These are phyloP conservation scores for Sipha maydis DNA, from an alignment of 2,888 invertebrate species.

Conservation along the genomic window DNA sequence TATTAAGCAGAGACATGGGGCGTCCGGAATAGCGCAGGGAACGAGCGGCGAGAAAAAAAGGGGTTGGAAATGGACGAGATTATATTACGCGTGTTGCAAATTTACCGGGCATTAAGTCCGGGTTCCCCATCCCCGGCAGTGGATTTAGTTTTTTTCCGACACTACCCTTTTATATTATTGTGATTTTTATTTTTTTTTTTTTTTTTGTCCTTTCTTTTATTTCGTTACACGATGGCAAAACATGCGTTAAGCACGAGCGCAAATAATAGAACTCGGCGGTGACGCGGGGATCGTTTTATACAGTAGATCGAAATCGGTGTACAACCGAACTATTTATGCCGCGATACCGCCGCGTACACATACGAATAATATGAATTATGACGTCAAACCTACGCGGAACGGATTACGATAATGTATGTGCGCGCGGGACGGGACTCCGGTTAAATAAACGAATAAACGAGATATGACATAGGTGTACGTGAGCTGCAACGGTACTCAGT, in stretches of 20 bases:
- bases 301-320: conserved; percentile 51
- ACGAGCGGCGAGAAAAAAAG: conserved; percentile 5
- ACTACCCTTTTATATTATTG: conserved; percentile 29
- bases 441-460: conserved; percentile 19
- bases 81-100: conserved; percentile 53
- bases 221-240: conserved; percentile 45
- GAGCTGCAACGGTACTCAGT: no score
- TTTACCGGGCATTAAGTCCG: conserved; percentile 58
- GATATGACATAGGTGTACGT: not conserved
- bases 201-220: not conserved
- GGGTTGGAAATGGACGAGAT: conserved; percentile 26
- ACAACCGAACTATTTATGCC: not conserved
- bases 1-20: not conserved
- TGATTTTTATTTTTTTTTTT: conserved; percentile 24
- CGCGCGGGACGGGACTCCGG: not conserved
- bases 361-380: conserved; percentile 43
- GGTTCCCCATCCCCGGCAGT: not conserved
- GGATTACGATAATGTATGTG: conserved; percentile 26
- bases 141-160: not conserved
- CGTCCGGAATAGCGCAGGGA: not conserved
- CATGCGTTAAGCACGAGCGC: conserved; percentile 27
- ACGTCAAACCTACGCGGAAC: conserved; percentile 54
- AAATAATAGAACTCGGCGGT: conserved; percentile 36
- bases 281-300: conserved; percentile 32
- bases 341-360: not conserved